These are phyloP conservation scores for Lepisosteus oculatus DNA, from an alignment of 2,113 vertebrate species.

Conservation along the genomic window DNA sequence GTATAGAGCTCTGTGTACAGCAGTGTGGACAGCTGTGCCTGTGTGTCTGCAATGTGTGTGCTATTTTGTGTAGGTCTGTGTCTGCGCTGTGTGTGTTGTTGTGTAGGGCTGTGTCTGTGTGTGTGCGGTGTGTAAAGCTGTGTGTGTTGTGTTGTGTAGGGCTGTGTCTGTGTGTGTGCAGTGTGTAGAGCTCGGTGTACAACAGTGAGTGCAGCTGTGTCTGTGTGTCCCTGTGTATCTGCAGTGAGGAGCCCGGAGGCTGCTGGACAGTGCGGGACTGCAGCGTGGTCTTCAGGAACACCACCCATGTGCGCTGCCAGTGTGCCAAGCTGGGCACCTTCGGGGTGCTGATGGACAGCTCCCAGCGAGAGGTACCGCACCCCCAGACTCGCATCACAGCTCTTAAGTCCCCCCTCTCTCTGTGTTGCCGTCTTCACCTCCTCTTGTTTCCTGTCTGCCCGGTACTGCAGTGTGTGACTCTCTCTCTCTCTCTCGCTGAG, in stretches of 20 bases:
- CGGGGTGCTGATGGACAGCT: slow-evolving; percentile 95
- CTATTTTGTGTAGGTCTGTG: not conserved
- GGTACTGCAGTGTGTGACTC: not conserved
- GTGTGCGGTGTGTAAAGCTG: not conserved
- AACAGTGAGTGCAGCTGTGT: slow-evolving; percentile 8
- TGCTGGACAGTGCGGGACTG: slow-evolving; percentile 94
- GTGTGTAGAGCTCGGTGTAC: not conserved
- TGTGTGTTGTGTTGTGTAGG: not conserved
- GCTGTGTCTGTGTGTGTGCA: not conserved
- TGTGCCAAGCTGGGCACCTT: slow-evolving; percentile 92
- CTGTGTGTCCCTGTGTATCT: slow-evolving; percentile 46
- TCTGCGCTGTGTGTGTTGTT: not conserved
- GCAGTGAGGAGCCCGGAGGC: slow-evolving; percentile 76
- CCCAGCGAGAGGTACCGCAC: slow-evolving; percentile 86
- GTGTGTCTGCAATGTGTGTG: not conserved
- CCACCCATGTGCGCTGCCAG: slow-evolving; percentile 91
- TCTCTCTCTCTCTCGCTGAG: slow-evolving; percentile 25
- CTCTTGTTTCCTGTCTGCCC: no score
- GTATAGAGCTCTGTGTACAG: not conserved
- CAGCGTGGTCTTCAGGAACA: slow-evolving; percentile 88
- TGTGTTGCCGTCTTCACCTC: not conserved
- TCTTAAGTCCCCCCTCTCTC: not conserved
- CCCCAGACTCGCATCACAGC: not conserved
- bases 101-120: not conserved
- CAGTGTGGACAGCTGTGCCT: not conserved